A percentile compares a stretch with the other conserved stretches of the same genome.
phyloP scores from a whole-genome alignment of 2,797 vertebrate species.

The Pterois miles region DNA sequence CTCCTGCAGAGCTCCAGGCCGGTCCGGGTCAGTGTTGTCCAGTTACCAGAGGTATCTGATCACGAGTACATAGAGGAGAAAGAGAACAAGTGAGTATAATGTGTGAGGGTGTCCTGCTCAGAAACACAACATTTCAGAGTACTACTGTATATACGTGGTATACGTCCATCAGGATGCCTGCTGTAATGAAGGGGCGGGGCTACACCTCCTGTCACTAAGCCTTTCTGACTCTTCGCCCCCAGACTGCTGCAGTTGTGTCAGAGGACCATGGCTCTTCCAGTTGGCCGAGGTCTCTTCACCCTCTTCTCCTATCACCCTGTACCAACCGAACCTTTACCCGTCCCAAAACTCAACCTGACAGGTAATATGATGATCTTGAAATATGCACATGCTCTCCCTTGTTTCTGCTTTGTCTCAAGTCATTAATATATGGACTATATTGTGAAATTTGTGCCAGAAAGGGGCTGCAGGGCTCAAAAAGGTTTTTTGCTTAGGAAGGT shows the following conservation, averaged over 20 bases:
- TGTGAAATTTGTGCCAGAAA: too few species aligned
- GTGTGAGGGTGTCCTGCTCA: not conserved
- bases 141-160: not conserved
- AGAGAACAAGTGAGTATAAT: constrained; percentile 90
- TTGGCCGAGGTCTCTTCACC: constrained; percentile 96
- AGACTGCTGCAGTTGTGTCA: constrained; percentile 93
- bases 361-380: constrained; percentile 73
- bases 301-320: constrained; percentile 97
- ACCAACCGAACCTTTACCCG: constrained; percentile 93
- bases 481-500: too few species aligned
- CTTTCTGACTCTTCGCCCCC: not conserved
- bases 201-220: not conserved
- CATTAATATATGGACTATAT: too few species aligned
- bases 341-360: constrained; percentile 96
- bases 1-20: constrained; percentile 96
- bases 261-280: constrained; percentile 95
- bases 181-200: not conserved
- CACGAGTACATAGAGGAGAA: constrained; percentile 99
- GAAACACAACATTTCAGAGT: not conserved
- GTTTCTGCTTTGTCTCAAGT: too few species aligned
- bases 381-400: too few species aligned
- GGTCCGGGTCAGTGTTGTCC: constrained; percentile 93
- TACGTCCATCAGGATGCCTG: not conserved
- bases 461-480: too few species aligned
- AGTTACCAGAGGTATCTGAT: constrained; percentile 95